Percentiles rank a stretch among this genome's conserved stretches.
Evolutionary conservation across 1,140 invertebrate species (phyloP).

Genomic region (silkworm (Bombyx mori)): ASM3026992v2 NC_085121.1:10409501-10410000

Average conservation of each 20-base stretch:
- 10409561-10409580: not conserved
- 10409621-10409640: conserved; percentile 33
- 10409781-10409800: conserved; percentile 65
- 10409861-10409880: conserved; percentile 70
- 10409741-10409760: conserved; percentile 69
- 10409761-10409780: conserved; percentile 69
- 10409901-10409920: not conserved
- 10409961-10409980: not conserved
- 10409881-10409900: conserved; percentile 28
- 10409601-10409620: conserved; percentile 37
- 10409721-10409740: conserved; percentile 63
- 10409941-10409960: not conserved
- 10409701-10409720: conserved; percentile 43
- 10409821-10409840: conserved; percentile 64
- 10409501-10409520: too few species aligned
- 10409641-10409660: conserved; percentile 23
- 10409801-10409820: conserved; percentile 63
- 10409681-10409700: conserved; percentile 34
- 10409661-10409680: conserved; percentile 46
- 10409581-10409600: conserved; percentile 8
- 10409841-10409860: conserved; percentile 60
- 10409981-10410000: not conserved
- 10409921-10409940: conserved; percentile 1
- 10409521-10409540: too few species aligned
- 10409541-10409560: too few species aligned